These are phyloP conservation scores for Julus scandinavius DNA, from an alignment of 2,888 invertebrate genomes.

Conservation along the genomic window DNA sequence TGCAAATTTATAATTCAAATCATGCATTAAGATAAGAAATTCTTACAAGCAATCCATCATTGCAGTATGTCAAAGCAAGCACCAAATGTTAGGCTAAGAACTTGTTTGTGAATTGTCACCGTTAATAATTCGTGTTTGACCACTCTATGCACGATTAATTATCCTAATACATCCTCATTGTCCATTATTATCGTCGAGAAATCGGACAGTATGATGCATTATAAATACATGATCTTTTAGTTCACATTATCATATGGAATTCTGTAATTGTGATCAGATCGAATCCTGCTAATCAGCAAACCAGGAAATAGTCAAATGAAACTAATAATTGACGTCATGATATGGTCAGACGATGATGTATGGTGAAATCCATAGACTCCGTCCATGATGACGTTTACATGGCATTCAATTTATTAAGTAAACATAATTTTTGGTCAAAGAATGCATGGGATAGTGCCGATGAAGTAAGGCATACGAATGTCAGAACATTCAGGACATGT, in stretches of 20 bases:
- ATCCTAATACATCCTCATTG: neutral
- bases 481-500: too few species aligned
- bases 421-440: neutral
- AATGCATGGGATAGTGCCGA: too few species aligned
- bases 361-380: neutral
- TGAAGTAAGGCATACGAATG: too few species aligned
- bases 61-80: too few species aligned
- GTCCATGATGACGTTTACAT: neutral
- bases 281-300: neutral
- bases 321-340: neutral
- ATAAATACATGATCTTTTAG: neutral
- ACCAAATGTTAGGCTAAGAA: too few species aligned
- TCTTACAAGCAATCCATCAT: too few species aligned
- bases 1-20: too few species aligned
- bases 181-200: neutral
- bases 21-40: too few species aligned
- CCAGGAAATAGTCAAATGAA: conserved; percentile 2
- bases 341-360: too few species aligned
- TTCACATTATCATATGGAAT: neutral
- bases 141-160: neutral
- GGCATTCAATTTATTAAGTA: neutral
- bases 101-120: too few species aligned
- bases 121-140: neutral
- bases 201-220: neutral
- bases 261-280: neutral